Evolutionary conservation across 2,888 invertebrate species (phyloP), one percentile per base, ranked within the genome.

Genomic region (Acronicta leporina): DNA sequence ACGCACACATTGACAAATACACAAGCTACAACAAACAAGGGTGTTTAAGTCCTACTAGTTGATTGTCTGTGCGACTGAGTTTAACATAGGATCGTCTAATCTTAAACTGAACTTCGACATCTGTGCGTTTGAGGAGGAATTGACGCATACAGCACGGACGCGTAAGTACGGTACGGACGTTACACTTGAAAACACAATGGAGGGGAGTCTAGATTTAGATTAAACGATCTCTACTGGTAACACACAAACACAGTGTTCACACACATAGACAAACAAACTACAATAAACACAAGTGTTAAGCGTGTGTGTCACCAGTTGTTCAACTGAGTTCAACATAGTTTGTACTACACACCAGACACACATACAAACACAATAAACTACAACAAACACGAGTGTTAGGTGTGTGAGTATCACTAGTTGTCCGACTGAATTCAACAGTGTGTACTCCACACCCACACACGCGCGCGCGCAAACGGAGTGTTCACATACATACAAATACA

Each of bases 351-450:
- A 6, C n/a, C 38, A 38, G 6, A 38, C 6, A 38, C 38, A 38
- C 38, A 33, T 11, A 33, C 4, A 33, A 11, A 33, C n/a, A n/a
- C n/a, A 33, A 35, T n/a, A 35, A 35, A 11, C 11, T 33, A 33
- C 33, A 33, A 67, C 41, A 48, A 50, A 51, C 50, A 59, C 49
- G 51, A 33, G 55, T 49, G 55, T 56, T 49, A 53, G 52, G 67
- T 69, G 75, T 75, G 60, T 68, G 77, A 89, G 93, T 94, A n/a
- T n/a, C 94, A 94, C 94, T 10, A 30, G 14, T 45, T 30, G 41
- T 14, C 16, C 30, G 43, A 20, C 41, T 35, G 35, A n/a, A 10
- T 56, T 9, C 14, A 40, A 47, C 42, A 33, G 5, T n/a, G n/a
- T n/a, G n/a, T n/a, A n/a, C n/a, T n/a, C n/a, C 9, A 10, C 30